phyloP scores from a whole-genome alignment of 2,888 invertebrate species.

The Globia sparganii region DNA sequence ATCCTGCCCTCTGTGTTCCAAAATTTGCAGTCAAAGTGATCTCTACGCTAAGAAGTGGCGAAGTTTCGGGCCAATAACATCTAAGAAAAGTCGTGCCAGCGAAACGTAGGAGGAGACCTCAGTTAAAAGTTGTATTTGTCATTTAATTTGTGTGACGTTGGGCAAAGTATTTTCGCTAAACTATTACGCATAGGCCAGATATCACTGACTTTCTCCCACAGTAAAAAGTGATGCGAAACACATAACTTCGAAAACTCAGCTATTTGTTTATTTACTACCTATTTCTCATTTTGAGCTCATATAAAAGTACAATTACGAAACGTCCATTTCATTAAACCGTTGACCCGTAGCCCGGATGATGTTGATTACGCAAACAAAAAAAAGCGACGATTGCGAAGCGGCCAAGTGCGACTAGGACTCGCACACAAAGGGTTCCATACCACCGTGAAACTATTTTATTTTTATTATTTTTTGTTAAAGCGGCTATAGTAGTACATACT shows the following conservation, averaged over 20 bases:
- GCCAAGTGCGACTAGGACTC: not conserved
- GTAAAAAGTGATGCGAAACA: not conserved
- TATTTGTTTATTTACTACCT: not conserved
- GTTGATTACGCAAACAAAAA: conserved; percentile 50
- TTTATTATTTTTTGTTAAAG: not conserved
- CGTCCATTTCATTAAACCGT: conserved; percentile 2
- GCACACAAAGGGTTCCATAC: not conserved
- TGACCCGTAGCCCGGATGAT: conserved; percentile 19
- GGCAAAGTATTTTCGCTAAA: not conserved
- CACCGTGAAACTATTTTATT: not conserved
- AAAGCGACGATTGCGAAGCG: not conserved
- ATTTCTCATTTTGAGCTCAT: not conserved
- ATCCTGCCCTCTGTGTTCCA: no score
- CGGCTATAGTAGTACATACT: not conserved
- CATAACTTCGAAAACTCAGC: not conserved
- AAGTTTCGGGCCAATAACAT: no score
- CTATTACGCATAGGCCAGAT: not conserved
- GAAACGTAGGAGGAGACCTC: no score
- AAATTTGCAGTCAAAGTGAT: no score
- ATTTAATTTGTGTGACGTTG: not conserved
- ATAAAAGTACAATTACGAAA: conserved; percentile 6
- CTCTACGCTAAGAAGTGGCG: no score
- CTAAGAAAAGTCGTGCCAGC: no score
- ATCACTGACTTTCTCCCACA: not conserved
- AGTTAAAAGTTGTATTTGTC: not conserved